Conservation (phyloP, 2,888 invertebrate genomes). For the Cataglyphis rosenhaueri region DNA sequence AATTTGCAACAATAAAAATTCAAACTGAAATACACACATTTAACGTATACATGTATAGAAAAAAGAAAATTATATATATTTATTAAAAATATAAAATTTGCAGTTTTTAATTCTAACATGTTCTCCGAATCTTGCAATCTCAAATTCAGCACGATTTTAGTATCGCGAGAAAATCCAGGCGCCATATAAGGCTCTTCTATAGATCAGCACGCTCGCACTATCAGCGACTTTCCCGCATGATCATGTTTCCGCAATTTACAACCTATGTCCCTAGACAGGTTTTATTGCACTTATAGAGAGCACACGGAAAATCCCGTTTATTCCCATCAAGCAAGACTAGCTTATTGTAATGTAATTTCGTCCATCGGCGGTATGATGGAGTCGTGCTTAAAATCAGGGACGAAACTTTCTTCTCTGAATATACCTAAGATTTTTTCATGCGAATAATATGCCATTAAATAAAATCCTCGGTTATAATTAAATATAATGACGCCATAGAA, state of each 20-base stretch:
- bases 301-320: slow-evolving; percentile 42
- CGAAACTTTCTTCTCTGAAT: not conserved
- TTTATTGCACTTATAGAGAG: slow-evolving; percentile 38
- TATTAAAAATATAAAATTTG: slow-evolving; percentile 25
- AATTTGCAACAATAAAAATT: not conserved
- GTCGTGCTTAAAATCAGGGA: slow-evolving; percentile 18
- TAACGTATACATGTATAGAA: not conserved
- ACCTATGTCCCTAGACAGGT: slow-evolving; percentile 31
- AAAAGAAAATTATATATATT: not conserved
- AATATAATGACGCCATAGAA: not conserved
- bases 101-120: slow-evolving; percentile 56
- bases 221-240: slow-evolving; percentile 56
- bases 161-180: slow-evolving; percentile 63
- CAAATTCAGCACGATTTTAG: slow-evolving; percentile 56
- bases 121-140: slow-evolving; percentile 58
- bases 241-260: slow-evolving; percentile 61
- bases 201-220: slow-evolving; percentile 62
- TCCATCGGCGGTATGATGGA: slow-evolving; percentile 3
- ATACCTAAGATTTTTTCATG: not conserved
- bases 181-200: slow-evolving; percentile 61
- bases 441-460: not conserved
- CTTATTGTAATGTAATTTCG: slow-evolving; percentile 37
- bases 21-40: not conserved
- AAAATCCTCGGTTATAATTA: not conserved
- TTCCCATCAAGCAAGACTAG: slow-evolving; percentile 26